Evolutionary conservation across 2,888 invertebrate genomes (phyloP).

Genomic region (Drosophila longiperda): DNA sequence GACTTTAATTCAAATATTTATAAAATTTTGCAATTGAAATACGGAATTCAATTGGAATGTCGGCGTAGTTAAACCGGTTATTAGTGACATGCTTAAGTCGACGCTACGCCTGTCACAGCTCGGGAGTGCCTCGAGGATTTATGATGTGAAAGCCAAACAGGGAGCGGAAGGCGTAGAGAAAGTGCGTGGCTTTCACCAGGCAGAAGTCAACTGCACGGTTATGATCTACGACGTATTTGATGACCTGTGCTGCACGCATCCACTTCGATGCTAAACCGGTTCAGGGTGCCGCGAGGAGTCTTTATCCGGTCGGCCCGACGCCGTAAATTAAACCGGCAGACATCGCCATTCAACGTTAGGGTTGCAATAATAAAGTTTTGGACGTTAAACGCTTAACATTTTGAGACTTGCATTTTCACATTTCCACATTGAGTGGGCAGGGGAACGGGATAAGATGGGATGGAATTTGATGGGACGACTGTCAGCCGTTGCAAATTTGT

Average conservation of each 20-base stretch:
- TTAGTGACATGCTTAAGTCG: constrained; percentile 27
- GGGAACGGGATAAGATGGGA: background rate
- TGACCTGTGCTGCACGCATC: constrained; percentile 60
- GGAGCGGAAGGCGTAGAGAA: constrained; percentile 24
- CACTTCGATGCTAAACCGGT: constrained; percentile 61
- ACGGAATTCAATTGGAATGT: background rate
- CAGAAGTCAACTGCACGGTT: constrained; percentile 30
- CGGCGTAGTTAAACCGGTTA: constrained; percentile 49
- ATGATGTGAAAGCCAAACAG: constrained; percentile 72
- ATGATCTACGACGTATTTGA: constrained; percentile 56
- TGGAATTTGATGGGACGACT: constrained; percentile 14
- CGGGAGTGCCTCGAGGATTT: constrained; percentile 60
- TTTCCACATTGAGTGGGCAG: constrained; percentile 50
- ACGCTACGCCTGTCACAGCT: constrained; percentile 53
- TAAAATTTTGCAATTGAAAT: background rate
- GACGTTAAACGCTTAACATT: constrained; percentile 8
- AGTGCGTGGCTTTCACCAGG: constrained; percentile 50
- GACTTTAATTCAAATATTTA: background rate
- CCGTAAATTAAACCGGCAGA: constrained; percentile 55
- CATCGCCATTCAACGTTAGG: constrained; percentile 48
- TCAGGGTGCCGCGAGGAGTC: constrained; percentile 10
- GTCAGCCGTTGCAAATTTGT: constrained; percentile 70
- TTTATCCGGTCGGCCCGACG: constrained; percentile 4
- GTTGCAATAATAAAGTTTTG: constrained; percentile 57
- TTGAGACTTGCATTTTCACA: constrained; percentile 40